These are phyloP conservation scores for Eciton burchellii DNA, from an alignment of 1,140 invertebrate species.

Conservation along the genomic window DNA sequence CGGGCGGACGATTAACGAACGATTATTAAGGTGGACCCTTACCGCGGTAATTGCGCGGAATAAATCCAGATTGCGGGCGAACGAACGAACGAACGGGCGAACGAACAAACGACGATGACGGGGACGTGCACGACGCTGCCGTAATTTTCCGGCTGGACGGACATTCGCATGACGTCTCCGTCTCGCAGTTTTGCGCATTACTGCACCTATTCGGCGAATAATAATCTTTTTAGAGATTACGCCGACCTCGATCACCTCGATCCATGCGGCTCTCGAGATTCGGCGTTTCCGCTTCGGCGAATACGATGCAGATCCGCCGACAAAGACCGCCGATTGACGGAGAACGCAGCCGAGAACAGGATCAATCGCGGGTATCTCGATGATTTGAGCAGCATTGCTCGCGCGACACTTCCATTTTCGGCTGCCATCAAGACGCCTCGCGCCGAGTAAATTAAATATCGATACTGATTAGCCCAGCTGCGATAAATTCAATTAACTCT, in stretches of 20 bases:
- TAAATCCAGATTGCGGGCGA: conserved; percentile 72
- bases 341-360: neutral
- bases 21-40: conserved; percentile 75
- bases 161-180: conserved; percentile 53
- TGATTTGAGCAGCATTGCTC: conserved; percentile 22
- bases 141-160: conserved; percentile 74
- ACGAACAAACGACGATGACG: conserved; percentile 35
- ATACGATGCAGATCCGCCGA: conserved; percentile 24
- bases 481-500: too few relatives aligned
- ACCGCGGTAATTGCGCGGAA: conserved; percentile 76
- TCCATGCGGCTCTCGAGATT: neutral
- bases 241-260: too few relatives aligned
- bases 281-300: conserved; percentile 41
- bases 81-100: conserved; percentile 47
- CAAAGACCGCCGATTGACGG: conserved; percentile 25
- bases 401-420: neutral
- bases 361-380: conserved; percentile 12
- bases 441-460: neutral
- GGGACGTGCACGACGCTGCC: conserved; percentile 48
- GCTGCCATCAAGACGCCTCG: neutral
- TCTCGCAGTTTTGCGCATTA: conserved; percentile 23
- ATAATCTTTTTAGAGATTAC: conserved; percentile 74
- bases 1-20: conserved; percentile 73
- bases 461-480: neutral
- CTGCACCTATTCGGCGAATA: conserved; percentile 58